Evolutionary conservation across 1,140 invertebrate species (phyloP), one percentile per base, ranked within the genome.

Genomic region (Diploscapter pachys): DNA sequence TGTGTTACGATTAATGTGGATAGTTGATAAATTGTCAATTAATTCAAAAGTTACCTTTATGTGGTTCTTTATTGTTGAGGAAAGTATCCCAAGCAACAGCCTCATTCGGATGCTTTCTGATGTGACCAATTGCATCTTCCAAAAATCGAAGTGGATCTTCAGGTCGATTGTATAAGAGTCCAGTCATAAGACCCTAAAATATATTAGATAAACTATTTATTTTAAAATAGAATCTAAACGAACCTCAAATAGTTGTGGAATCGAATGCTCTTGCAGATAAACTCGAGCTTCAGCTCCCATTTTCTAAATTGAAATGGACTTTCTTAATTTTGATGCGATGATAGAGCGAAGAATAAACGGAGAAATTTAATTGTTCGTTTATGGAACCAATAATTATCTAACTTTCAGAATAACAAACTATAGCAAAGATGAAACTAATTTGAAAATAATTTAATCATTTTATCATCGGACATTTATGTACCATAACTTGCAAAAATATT

Each of bases 171-270:
- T 83, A 85, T 52, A 85, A 80, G 8, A 85, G 65, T 4, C 83
- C 83, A 69, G 83, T 85, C 83, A 85, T 85, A 4, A 85, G 72
- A 61, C 83, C 84, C 83, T 85, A 52, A 65, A 78, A 75, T 54
- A 49, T 50, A 0, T 48, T 53, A 3, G 72, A 11, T 11, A 31
- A 11, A 65, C 11, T 73, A 31, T 50, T 68, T 56, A 4, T 75
- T 80, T 54, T 56, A 52, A 5, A 53, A 11, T 78, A 52, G 13
- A 80, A 55, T 56, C 50, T 55, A 9, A 65, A 68, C 68, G 53
- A 61, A 85, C 83, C 78, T 85, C 83, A 67, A 85, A 85, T 5
- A 85, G 78, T 62, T 85, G 84, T 6, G 83, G 83, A 64, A 85
- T 85, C 31, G 64, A 66, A 74, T 85, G 80, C n/a, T 85, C 84